These are phyloP conservation scores for Phaethornis superciliosus DNA, from an alignment of 2,113 vertebrate species.

Conservation along the genomic window DNA sequence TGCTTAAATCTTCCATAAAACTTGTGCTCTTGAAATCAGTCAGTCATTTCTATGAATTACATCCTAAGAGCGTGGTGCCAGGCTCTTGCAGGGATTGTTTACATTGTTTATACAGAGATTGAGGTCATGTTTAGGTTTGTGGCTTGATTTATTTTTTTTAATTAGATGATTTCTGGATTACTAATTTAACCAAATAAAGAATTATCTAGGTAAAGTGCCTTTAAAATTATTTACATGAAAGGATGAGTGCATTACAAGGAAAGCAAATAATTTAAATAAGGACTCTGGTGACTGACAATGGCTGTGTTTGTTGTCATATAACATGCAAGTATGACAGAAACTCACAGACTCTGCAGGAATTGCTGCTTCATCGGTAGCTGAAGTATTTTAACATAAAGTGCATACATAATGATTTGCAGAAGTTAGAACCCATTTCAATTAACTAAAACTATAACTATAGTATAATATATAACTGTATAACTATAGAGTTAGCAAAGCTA, in stretches of 20 bases:
- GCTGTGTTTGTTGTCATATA: neutral
- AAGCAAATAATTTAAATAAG: neutral
- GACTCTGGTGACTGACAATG: neutral
- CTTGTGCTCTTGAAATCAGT: neutral
- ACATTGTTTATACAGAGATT: neutral
- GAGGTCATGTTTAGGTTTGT: neutral
- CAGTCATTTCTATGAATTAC: neutral
- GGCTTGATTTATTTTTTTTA: neutral
- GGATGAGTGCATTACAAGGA: neutral
- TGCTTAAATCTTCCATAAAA: neutral
- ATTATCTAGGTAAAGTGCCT: neutral
- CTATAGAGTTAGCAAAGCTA: neutral
- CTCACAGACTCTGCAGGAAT: neutral
- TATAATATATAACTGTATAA: too few species aligned
- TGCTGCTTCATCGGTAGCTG: neutral
- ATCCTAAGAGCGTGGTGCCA: neutral
- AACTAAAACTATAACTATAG: neutral
- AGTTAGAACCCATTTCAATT: neutral
- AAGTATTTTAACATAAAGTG: neutral
- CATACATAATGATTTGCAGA: neutral
- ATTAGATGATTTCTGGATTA: neutral
- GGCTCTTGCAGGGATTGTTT: neutral
- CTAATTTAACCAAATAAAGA: neutral
- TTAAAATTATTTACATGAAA: neutral
- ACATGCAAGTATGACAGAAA: neutral